Base-by-base conservation (phyloP, 64 coral and sea anemone genomes). In the Platygyra sinensis region DNA sequence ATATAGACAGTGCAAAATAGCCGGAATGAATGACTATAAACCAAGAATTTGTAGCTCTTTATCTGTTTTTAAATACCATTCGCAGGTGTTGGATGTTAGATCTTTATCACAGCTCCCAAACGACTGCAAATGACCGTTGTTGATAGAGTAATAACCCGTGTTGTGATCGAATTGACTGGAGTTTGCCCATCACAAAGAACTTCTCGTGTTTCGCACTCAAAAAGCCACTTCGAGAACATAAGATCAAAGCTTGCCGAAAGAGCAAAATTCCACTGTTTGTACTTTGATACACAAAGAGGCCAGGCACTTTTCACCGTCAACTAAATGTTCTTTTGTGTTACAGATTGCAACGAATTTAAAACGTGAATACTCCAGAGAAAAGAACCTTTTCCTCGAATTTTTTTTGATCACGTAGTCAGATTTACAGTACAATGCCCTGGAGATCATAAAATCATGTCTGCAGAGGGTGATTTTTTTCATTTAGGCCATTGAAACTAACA, bases 171-270 rank as follows among this genome's bases (percentile, higher is more conserved):
- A 71, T 85, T 85, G 62, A 71, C 62, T 71, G 33, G 8, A 38
- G 36, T 71, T 32, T 85, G 62, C 64, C 14, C 24, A 49, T 24
- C 62, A 85, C 18, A 85, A 50, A 51, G 62, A 39, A 46, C 39
- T 64, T 85, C 67, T 85, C 62, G 62, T 20, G 32, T 85, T 85
- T 85, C 81, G 32, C 24, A 85, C 63, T 85, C 63, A 22, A 85
- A 46, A 28, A 72, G 12, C 28, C 62, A 72, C 81, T 85, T 39
- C 15, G 32, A 51, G 0, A 17, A 3, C 81, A 28, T 52, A 50
- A 42, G 62, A 85, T 85, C 81, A 85, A 85, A 85, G 62, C 81
- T 71, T 50, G 36, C 63, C 81, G 81, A 85, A 85, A 85, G 63
- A 50, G 64, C 49, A 24, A 60, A 69, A 71, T 85, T 36, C 36